A percentile compares a stretch with the other conserved stretches of the same genome.
Conservation (phyloP, 2,888 invertebrate genomes). For the Calameuta pallipes region DNA sequence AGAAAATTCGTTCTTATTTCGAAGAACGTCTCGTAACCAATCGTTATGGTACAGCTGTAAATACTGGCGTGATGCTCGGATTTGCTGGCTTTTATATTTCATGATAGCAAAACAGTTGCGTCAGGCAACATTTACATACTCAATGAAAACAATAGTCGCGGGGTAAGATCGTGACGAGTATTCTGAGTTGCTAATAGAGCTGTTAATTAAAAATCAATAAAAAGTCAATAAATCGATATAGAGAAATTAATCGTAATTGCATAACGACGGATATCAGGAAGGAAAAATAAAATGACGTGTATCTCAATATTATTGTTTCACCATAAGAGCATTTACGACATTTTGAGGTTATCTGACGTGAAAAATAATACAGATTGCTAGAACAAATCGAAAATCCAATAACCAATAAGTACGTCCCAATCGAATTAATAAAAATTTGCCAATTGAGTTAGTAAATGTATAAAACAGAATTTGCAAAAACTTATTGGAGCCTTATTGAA, state of each 20-base stretch:
- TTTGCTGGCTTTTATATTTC: conserved; percentile 55
- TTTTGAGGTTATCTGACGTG: not conserved
- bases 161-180: not conserved
- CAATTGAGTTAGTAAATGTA: not conserved
- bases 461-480: not conserved
- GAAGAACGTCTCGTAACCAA: not conserved
- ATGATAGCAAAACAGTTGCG: conserved; percentile 53
- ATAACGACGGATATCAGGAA: not conserved
- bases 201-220: not conserved
- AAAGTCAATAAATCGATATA: not conserved
- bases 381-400: not conserved
- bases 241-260: no score
- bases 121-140: conserved; percentile 46
- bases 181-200: not conserved
- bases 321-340: not conserved
- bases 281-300: not conserved
- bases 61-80: conserved; percentile 45
- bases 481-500: not conserved
- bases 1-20: not conserved
- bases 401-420: not conserved
- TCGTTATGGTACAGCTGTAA: conserved; percentile 23
- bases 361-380: not conserved
- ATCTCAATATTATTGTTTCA: not conserved
- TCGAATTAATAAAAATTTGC: not conserved
- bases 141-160: conserved; percentile 16